Conservation (phyloP, 2,888 invertebrate genomes). For the Alentia gelatinosa region DNA sequence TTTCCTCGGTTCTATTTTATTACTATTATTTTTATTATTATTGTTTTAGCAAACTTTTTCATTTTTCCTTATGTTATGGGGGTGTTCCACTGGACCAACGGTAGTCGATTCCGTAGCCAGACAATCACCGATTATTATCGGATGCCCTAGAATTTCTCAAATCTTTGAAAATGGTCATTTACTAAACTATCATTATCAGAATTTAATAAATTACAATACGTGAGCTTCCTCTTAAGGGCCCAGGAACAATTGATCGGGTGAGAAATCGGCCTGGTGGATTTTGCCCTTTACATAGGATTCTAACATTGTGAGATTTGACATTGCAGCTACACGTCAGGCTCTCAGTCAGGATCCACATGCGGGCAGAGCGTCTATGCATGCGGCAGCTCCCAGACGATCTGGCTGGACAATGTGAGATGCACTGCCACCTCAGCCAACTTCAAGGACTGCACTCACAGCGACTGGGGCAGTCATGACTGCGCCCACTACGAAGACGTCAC, state of each 20-base stretch:
- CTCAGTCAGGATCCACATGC: neutral
- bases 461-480: slow-evolving; percentile 88
- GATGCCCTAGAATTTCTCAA: too few relatives aligned
- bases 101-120: too few relatives aligned
- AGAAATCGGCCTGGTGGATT: neutral
- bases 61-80: too few relatives aligned
- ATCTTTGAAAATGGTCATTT: too few relatives aligned
- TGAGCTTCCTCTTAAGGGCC: neutral
- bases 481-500: slow-evolving; percentile 87
- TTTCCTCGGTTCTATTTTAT: too few relatives aligned
- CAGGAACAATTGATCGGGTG: neutral
- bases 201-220: neutral
- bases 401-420: slow-evolving; percentile 82
- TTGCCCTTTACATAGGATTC: neutral
- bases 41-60: too few relatives aligned
- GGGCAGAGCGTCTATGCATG: neutral
- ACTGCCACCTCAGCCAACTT: slow-evolving; percentile 83
- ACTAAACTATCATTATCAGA: too few relatives aligned
- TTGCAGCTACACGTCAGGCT: neutral
- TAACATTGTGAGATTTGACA: neutral
- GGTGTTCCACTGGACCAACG: too few relatives aligned
- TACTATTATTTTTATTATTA: too few relatives aligned
- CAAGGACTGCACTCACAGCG: slow-evolving; percentile 85
- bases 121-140: too few relatives aligned
- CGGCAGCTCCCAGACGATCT: slow-evolving; percentile 62